Evolutionary conservation across 2,797 vertebrate species (phyloP), one percentile per base, ranked within the genome.

Genomic region (Labeo calbasu): DNA sequence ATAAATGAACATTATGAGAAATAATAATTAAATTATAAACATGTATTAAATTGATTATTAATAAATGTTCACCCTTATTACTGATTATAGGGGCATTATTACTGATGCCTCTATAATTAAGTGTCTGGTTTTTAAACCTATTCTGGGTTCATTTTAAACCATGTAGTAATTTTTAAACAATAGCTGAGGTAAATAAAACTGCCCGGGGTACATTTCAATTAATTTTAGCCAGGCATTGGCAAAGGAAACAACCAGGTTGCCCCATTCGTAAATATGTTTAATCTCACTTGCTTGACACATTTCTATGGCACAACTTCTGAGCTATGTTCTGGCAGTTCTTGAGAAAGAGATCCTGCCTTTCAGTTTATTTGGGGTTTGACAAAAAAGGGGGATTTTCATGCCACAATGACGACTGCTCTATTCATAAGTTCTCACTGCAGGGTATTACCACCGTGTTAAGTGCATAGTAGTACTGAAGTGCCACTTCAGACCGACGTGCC

Each of bases 391-490:
- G 81, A 90, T 89, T 88, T 89, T 81, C 75, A 88, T 88, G 87
- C 86, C 28, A 86, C 23, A 77, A 55, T 63, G 68, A 88, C 79
- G 82, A 88, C 85, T 86, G 61, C 55, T 23, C 28, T 69, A 89
- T 86, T 86, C 81, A 87, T 87, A 87, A 90, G 36, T 69, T 46
- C 36, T 72, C 77, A 70, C 76, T 66, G 73, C 72, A 81, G 86
- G 84, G 87, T 82, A 91, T 90, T 88, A 91, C 86, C 85, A 90
- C 82, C 7, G 85, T 85, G 89, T 89, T 92, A 90, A 91, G 89
- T 76, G 84, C 3, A 80, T 92, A 79, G 88, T 85, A 91, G 91
- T 91, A 91, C 91, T 90, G 90, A 91, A 89, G 88, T 89, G 88
- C 90, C 88, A 87, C 84, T 88, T 86, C 77, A 92, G 90, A 90